Percentiles rank a stretch among this genome's conserved stretches.
These are phyloP conservation scores for Semnornis frantzii DNA, from an alignment of 2,113 vertebrate genomes.

Conservation along the genomic window DNA sequence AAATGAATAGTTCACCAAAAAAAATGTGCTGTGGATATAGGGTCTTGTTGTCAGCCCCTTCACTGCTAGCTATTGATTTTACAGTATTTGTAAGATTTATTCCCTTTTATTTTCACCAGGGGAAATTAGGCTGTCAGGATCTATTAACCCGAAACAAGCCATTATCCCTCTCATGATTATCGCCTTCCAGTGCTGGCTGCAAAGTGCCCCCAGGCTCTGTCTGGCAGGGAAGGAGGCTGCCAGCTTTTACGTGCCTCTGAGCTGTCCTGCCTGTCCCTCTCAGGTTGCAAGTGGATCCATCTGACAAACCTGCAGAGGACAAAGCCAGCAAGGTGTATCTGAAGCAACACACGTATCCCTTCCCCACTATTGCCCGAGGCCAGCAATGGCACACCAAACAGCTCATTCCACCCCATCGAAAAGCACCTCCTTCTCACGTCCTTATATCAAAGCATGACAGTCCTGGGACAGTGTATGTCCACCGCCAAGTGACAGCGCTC, in stretches of 20 bases:
- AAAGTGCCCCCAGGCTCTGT: neutral
- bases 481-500: neutral
- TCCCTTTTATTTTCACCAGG: slow-evolving; percentile 69
- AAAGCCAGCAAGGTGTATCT: neutral
- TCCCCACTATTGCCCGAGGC: neutral
- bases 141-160: slow-evolving; percentile 68
- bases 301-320: neutral
- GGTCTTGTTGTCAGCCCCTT: slow-evolving; percentile 56
- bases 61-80: slow-evolving; percentile 70
- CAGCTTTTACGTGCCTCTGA: neutral
- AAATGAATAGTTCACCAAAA: slow-evolving; percentile 35
- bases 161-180: slow-evolving; percentile 66
- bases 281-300: neutral
- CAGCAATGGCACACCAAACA: fast-evolving
- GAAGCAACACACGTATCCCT: fast-evolving
- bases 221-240: neutral
- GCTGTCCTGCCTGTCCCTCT: neutral
- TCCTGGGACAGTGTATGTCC: fast-evolving
- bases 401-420: neutral
- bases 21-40: slow-evolving; percentile 19
- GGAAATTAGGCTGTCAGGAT: slow-evolving; percentile 73
- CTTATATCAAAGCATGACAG: fast-evolving
- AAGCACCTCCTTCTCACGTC: neutral
- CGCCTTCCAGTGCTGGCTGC: neutral
- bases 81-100: slow-evolving; percentile 73